phyloP scores from a whole-genome alignment of 2,797 vertebrate genomes.

The Lates japonicus region DNA sequence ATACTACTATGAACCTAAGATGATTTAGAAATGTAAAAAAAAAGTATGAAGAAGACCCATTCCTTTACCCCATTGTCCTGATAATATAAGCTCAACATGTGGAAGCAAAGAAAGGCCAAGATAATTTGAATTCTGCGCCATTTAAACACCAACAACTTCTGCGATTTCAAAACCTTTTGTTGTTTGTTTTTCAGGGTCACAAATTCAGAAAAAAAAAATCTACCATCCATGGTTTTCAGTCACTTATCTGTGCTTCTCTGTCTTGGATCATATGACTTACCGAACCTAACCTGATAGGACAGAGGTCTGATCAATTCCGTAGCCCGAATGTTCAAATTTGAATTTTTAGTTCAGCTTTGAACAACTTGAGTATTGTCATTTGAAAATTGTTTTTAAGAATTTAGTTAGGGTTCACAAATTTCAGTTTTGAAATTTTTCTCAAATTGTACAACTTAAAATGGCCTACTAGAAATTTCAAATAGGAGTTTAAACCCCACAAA shows the following conservation, averaged over 20 bases:
- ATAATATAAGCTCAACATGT: conserved; percentile 42
- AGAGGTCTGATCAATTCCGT: neutral
- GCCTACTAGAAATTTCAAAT: neutral
- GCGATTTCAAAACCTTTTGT: neutral
- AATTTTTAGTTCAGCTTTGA: neutral
- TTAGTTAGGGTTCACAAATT: neutral
- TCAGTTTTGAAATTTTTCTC: neutral
- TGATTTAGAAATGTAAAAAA: conserved; percentile 10
- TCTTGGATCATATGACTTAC: neutral
- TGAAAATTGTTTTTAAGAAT: neutral
- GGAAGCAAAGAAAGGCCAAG: conserved; percentile 35
- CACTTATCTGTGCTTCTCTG: neutral
- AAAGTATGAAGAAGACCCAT: too few species aligned
- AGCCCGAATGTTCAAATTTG: neutral
- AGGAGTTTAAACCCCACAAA: conserved; percentile 3
- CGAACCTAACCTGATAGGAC: neutral
- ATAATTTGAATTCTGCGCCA: neutral
- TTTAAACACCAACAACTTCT: neutral
- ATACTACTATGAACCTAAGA: conserved; percentile 16
- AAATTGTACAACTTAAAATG: neutral
- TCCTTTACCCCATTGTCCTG: neutral
- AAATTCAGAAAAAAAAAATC: neutral
- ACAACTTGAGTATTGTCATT: neutral
- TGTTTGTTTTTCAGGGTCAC: neutral
- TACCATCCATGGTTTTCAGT: neutral